Conservation (phyloP, 2,113 vertebrate species). For the Astur gentilis region DNA sequence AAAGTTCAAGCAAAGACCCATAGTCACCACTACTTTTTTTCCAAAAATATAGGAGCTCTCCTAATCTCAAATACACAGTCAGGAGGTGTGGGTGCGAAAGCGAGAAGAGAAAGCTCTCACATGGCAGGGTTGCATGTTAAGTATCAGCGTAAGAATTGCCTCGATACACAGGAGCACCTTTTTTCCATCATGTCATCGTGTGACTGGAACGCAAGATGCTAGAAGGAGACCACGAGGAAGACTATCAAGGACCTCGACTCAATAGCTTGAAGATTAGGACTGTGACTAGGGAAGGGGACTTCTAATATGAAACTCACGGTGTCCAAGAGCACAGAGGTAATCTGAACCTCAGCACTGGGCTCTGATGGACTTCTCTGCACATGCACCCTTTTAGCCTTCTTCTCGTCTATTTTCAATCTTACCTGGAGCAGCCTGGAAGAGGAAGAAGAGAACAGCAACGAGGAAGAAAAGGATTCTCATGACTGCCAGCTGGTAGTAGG, state of each 20-base stretch:
- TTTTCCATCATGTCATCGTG: not conserved
- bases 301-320: not conserved
- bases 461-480: constrained; percentile 60
- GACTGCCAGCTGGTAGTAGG: not conserved
- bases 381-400: not conserved
- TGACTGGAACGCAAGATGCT: not conserved
- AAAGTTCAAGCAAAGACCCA: not conserved
- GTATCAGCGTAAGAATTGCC: not conserved
- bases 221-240: not conserved
- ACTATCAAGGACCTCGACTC: not conserved
- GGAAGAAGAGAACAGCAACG: constrained; percentile 34
- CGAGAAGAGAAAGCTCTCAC: not conserved
- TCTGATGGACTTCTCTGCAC: not conserved
- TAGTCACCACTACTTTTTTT: not conserved
- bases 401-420: not conserved
- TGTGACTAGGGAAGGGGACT: not conserved
- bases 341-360: not conserved
- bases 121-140: rapidly evolving
- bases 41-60: not conserved
- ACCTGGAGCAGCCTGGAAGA: constrained; percentile 55
- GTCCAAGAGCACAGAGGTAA: not conserved
- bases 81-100: rapidly evolving
- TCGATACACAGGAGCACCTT: not conserved
- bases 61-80: not conserved
- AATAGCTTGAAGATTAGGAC: not conserved